phyloP scores from a whole-genome alignment of 2,797 vertebrate genomes.

The Rhyacichthys aspro region DNA sequence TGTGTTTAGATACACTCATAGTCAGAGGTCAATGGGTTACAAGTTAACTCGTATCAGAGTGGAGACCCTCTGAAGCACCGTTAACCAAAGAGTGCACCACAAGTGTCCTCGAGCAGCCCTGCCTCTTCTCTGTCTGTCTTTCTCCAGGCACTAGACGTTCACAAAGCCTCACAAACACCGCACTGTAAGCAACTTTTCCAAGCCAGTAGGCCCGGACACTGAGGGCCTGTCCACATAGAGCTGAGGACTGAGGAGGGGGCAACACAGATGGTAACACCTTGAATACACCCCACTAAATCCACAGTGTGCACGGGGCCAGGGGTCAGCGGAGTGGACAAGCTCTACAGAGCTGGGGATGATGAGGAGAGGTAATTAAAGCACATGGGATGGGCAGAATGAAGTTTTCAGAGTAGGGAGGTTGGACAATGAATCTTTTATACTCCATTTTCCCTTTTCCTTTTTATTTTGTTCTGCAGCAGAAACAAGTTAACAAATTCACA shows the following conservation, averaged over 20 bases:
- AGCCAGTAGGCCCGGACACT: conserved; percentile 62
- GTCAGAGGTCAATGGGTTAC: conserved; percentile 48
- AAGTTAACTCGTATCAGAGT: conserved; percentile 53
- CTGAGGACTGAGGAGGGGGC: conserved; percentile 4
- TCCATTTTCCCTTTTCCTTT: neutral
- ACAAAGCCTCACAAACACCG: conserved; percentile 70
- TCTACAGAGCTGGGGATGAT: conserved; percentile 30
- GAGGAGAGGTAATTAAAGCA: conserved; percentile 38
- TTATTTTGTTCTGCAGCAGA: no score
- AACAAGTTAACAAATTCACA: neutral
- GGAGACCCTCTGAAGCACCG: conserved; percentile 16
- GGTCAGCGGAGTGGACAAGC: conserved; percentile 59
- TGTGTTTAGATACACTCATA: conserved; percentile 24
- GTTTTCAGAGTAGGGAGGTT: conserved; percentile 5
- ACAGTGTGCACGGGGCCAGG: conserved; percentile 60
- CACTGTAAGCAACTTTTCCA: conserved; percentile 76
- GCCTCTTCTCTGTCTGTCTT: conserved; percentile 34
- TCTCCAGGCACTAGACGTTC: conserved; percentile 54
- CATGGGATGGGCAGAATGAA: neutral
- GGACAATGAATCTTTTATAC: conserved; percentile 4
- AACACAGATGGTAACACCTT: conserved; percentile 76
- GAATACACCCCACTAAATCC: conserved; percentile 68
- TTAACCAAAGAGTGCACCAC: conserved; percentile 28
- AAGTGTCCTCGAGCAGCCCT: conserved; percentile 52
- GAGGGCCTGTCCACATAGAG: conserved; percentile 51